A percentile compares a stretch with the other conserved stretches of the same genome.
phyloP scores from a whole-genome alignment of 2,113 vertebrate genomes.

The Pleuronectes platessa region DNA sequence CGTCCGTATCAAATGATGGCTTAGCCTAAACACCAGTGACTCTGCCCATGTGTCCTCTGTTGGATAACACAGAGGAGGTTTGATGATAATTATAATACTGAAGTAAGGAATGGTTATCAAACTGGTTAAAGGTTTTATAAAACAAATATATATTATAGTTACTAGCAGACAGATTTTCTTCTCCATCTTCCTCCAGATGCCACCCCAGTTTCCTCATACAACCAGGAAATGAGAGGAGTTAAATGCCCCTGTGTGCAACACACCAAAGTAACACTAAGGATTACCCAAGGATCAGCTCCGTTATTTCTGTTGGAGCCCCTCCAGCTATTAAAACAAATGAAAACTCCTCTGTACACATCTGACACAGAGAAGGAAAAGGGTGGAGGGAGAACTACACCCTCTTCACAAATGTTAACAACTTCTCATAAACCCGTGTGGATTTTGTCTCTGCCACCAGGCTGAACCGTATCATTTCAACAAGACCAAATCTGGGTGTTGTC shows the following conservation, averaged over 20 bases:
- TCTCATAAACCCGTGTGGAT: slow-evolving; percentile 35
- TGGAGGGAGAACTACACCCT: slow-evolving; percentile 49
- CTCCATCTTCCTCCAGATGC: neutral
- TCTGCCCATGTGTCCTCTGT: slow-evolving; percentile 49
- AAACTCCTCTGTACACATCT: slow-evolving; percentile 12
- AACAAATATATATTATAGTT: no score
- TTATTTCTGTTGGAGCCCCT: slow-evolving; percentile 19
- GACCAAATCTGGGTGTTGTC: slow-evolving; percentile 61
- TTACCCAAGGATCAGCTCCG: neutral
- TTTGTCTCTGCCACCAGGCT: slow-evolving; percentile 24
- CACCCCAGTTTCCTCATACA: slow-evolving; percentile 19
- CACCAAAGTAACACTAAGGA: slow-evolving; percentile 5
- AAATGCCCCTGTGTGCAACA: slow-evolving; percentile 23
- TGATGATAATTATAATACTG: slow-evolving; percentile 45
- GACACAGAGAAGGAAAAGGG: slow-evolving; percentile 22
- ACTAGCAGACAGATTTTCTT: neutral
- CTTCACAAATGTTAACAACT: slow-evolving; percentile 26
- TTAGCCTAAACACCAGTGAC: slow-evolving; percentile 52
- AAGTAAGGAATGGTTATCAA: slow-evolving; percentile 19
- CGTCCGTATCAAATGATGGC: slow-evolving; percentile 63
- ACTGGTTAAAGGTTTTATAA: neutral
- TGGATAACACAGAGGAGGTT: slow-evolving; percentile 55
- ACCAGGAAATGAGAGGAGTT: slow-evolving; percentile 36
- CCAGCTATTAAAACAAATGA: slow-evolving; percentile 29
- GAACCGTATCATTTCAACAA: slow-evolving; percentile 66